Evolutionary conservation across 2,888 invertebrate genomes (phyloP).

Genomic region (Brassicogethes aeneus): DNA sequence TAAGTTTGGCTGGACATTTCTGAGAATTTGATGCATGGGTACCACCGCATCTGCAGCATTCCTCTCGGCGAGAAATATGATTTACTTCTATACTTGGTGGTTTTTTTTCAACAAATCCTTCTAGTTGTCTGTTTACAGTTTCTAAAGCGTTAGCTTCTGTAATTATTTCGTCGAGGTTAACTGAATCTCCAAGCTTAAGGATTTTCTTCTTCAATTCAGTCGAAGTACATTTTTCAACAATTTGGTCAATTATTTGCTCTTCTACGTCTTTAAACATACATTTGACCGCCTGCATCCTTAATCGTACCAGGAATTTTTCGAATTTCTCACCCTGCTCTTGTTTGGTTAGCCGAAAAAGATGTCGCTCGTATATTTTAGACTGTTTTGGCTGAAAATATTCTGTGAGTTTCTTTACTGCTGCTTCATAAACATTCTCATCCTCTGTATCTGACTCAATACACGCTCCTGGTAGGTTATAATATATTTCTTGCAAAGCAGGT

Average conservation of each 20-base stretch:
- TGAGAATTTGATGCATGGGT: slow-evolving; percentile 12
- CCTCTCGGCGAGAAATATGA: no score
- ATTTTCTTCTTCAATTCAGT: slow-evolving; percentile 3
- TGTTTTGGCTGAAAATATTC: background rate
- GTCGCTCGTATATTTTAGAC: background rate
- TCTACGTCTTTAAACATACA: slow-evolving; percentile 4
- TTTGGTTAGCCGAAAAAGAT: background rate
- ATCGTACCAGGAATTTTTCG: slow-evolving; percentile 15
- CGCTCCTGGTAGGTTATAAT: background rate
- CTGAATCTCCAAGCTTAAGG: background rate
- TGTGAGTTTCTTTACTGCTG: background rate
- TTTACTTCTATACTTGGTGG: no score
- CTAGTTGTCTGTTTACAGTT: background rate
- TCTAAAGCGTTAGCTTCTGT: background rate
- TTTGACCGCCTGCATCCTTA: slow-evolving; percentile 4
- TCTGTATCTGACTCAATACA: background rate
- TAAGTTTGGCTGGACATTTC: slow-evolving; percentile 18
- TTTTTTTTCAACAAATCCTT: background rate
- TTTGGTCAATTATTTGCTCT: background rate
- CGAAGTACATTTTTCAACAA: slow-evolving; percentile 3
- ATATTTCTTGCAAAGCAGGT: background rate
- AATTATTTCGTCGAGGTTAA: background rate
- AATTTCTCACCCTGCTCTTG: background rate
- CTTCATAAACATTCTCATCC: background rate
- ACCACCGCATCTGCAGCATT: no score